Evolutionary conservation across 2,888 invertebrate genomes (phyloP), one percentile per base, ranked within the genome.

Genomic region (Acronicta psi): DNA sequence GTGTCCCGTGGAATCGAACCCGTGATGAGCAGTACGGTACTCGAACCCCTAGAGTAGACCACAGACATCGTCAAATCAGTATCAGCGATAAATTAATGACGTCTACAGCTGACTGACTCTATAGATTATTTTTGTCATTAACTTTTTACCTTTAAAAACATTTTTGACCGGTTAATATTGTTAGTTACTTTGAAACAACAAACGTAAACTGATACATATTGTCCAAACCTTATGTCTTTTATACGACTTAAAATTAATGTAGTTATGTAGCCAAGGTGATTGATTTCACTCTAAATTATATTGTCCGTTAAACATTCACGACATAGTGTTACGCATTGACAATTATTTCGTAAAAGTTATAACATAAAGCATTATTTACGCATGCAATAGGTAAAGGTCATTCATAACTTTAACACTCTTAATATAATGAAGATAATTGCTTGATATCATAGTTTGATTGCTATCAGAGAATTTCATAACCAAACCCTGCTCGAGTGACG

Each of bases 281-380:
- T 50, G 65, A 52, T 65, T 61, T 65, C 65, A 51, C 51, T 45
- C 58, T 44, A 49, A 59, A 46, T 58, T 17, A 51, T 42, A 57
- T 42, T 43, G 54, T 20, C 31, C 16, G 42, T 51, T 46, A 58
- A 49, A 60, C 51, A 46, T 57, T 20, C 41, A 50, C 49, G 57
- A 62, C 37, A 57, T 14, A 20, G 11, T 34, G 20, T 60, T 61
- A 53, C 53, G 44, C 53, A 38, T 44, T 38, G 37, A 44, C 44
- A 44, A 38, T 44, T 8, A 41, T 50, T 42, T 34, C 23, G 51
- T 43, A 51, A 51, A 36, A 36, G 16, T 43, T 25, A 36, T 23
- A 10, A 36, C 16, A 29, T 38, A 40, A 29, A 17, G 5, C 31
- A 29, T 29, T 17, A 16, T 13, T 36, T 51, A 23, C 41, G 51